Evolutionary conservation across 2,888 invertebrate genomes (phyloP).

Genomic region (Brachycybe producta): DNA sequence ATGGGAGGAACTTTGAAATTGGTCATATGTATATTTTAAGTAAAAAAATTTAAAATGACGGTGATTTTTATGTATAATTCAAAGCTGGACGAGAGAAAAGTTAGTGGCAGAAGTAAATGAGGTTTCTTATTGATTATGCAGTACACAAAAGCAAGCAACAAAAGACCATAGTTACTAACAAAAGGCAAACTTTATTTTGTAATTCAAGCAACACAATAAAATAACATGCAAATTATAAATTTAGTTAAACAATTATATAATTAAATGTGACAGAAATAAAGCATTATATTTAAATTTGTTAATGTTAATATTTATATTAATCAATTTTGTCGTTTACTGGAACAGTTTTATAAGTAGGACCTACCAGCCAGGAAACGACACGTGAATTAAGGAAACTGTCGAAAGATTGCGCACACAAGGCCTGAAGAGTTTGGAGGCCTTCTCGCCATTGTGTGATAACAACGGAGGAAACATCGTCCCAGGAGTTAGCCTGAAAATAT

Average conservation of each 20-base stretch:
- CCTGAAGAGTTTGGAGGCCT: constrained; percentile 5
- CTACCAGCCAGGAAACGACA: constrained; percentile 11
- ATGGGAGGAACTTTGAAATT: no score
- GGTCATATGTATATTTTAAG: no score
- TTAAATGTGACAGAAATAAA: no score
- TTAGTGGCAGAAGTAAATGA: background rate
- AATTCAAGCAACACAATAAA: background rate
- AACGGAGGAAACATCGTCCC: constrained; percentile 8
- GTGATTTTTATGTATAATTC: background rate
- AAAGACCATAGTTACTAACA: background rate
- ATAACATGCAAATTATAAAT: no score
- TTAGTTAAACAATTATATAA: no score
- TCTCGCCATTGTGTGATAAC: constrained; percentile 5
- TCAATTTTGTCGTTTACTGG: no score
- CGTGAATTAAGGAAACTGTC: constrained; percentile 1
- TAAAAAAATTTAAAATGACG: background rate
- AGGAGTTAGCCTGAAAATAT: constrained; percentile 12
- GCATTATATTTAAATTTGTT: no score
- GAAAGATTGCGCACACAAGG: background rate
- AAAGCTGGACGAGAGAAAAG: background rate
- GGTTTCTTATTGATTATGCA: background rate
- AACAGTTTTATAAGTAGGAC: background rate
- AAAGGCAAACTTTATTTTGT: background rate
- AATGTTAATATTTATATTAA: no score
- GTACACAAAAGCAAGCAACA: constrained; percentile 2